Evolutionary conservation across 37 sponge, comb jelly and placozoan species (phyloP).

Genomic region (Oopsacas minuta): DNA sequence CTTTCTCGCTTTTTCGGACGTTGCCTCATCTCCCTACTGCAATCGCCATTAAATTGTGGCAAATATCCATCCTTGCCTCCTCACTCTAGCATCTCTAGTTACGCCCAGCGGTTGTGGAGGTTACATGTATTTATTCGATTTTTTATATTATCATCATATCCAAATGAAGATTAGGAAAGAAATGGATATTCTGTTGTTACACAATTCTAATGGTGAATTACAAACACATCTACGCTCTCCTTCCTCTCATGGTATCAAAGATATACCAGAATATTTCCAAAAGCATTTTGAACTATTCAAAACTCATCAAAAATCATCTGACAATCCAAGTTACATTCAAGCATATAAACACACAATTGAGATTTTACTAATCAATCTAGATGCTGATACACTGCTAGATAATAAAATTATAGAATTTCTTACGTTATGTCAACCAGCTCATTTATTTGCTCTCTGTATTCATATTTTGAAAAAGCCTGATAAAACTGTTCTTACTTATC

Average conservation of each 20-base stretch:
- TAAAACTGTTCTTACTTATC: background rate
- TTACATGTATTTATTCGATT: too few species aligned
- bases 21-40: too few species aligned
- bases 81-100: too few species aligned
- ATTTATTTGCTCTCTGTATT: background rate
- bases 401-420: background rate
- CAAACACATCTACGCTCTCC: background rate
- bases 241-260: background rate
- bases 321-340: background rate
- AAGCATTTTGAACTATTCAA: background rate
- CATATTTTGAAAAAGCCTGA: background rate
- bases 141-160: too few species aligned
- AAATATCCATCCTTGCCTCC: too few species aligned
- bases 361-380: background rate
- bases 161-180: too few species aligned
- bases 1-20: too few species aligned
- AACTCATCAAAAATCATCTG: background rate
- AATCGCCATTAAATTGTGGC: too few species aligned
- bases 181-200: background rate
- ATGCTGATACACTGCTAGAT: background rate
- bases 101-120: too few species aligned
- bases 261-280: background rate
- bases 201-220: background rate
- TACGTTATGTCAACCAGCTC: background rate
- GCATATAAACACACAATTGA: slow-evolving; percentile 1